These are phyloP conservation scores for Pogonus chalceus DNA, from an alignment of 1,140 invertebrate species.

Conservation along the genomic window DNA sequence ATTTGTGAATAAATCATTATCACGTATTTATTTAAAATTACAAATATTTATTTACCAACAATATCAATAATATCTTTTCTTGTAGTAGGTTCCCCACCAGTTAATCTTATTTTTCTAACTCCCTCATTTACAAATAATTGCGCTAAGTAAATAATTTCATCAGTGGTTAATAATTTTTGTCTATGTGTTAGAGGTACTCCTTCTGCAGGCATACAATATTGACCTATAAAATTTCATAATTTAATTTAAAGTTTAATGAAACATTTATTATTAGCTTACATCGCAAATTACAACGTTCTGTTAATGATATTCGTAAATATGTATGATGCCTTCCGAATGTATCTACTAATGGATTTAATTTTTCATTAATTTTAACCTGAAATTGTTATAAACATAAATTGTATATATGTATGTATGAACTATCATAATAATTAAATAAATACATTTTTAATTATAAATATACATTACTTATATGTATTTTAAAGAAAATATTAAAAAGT, in stretches of 20 bases:
- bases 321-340: slow-evolving; percentile 79
- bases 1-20: no score
- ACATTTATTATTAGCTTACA: slow-evolving; percentile 50
- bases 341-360: slow-evolving; percentile 63
- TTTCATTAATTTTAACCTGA: no score
- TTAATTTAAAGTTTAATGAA: slow-evolving; percentile 5
- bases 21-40: no score
- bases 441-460: no score
- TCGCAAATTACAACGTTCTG: slow-evolving; percentile 91
- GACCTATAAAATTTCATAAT: slow-evolving; percentile 47
- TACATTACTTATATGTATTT: no score
- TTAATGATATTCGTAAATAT: slow-evolving; percentile 91
- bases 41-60: slow-evolving; percentile 50
- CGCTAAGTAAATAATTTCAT: slow-evolving; percentile 74
- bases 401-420: no score
- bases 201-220: slow-evolving; percentile 94
- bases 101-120: slow-evolving; percentile 86
- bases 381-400: no score
- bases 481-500: no score
- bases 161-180: slow-evolving; percentile 63
- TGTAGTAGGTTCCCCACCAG: slow-evolving; percentile 93
- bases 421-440: no score
- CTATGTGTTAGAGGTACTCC: slow-evolving; percentile 77
- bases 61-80: slow-evolving; percentile 77
- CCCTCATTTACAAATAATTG: slow-evolving; percentile 81